Evolutionary conservation across 2,888 invertebrate species (phyloP).

Genomic region (Brachyptera risi): DNA sequence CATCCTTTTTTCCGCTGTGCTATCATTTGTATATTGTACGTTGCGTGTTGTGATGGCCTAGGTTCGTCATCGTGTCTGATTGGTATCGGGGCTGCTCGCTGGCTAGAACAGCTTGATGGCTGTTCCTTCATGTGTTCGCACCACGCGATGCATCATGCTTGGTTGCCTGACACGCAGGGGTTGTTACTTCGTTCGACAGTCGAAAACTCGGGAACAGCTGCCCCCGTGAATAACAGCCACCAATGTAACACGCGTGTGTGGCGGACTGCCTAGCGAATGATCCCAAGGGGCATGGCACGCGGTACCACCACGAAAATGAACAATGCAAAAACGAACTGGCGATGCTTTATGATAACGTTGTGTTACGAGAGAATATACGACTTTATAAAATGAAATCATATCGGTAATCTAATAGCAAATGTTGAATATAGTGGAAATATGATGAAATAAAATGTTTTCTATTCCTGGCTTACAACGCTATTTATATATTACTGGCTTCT

Average conservation of each 20-base stretch:
- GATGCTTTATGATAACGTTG: too few relatives aligned
- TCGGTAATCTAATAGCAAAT: too few relatives aligned
- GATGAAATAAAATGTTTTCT: too few relatives aligned
- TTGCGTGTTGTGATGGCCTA: conserved; percentile 23
- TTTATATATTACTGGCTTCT: too few relatives aligned
- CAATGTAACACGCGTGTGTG: background rate
- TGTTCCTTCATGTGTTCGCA: conserved; percentile 25
- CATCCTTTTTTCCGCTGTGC: background rate
- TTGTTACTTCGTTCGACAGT: background rate
- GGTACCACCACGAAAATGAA: conserved; percentile 5
- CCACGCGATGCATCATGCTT: conserved; percentile 25
- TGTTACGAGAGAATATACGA: too few relatives aligned
- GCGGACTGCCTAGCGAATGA: background rate
- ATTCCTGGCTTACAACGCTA: too few relatives aligned
- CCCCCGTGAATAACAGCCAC: background rate
- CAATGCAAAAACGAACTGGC: too few relatives aligned
- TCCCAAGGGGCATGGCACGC: conserved; percentile 17
- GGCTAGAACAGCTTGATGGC: conserved; percentile 13
- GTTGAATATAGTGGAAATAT: too few relatives aligned
- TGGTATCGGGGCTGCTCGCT: conserved; percentile 18
- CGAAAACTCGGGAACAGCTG: background rate
- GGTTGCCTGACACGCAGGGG: conserved; percentile 1
- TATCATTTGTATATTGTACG: too few relatives aligned
- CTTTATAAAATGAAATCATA: too few relatives aligned
- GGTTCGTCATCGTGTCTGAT: conserved; percentile 27